phyloP scores from a whole-genome alignment of 2,797 vertebrate genomes.

The Rhodeus uyekii region DNA sequence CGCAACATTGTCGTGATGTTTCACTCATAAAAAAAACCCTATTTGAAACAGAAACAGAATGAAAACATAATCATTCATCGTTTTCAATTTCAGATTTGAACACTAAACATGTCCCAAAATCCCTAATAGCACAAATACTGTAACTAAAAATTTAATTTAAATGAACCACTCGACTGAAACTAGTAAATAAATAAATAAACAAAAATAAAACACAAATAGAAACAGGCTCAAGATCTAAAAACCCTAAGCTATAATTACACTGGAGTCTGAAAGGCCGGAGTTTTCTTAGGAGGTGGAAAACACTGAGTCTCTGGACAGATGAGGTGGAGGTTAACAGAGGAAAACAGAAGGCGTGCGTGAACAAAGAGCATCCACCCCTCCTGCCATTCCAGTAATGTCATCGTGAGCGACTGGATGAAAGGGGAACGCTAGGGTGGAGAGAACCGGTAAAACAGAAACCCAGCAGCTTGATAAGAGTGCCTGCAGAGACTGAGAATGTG shows the following conservation, averaged over 20 bases:
- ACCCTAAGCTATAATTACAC: neutral
- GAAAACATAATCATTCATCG: too few relatives aligned
- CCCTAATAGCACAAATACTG: neutral
- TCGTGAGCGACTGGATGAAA: neutral
- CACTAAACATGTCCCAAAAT: neutral
- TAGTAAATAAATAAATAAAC: neutral
- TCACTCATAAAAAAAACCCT: neutral
- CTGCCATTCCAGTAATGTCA: constrained; percentile 14
- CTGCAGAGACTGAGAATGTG: constrained; percentile 1
- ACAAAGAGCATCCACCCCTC: constrained; percentile 23
- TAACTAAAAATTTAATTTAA: neutral
- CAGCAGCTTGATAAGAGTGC: neutral
- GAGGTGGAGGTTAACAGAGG: neutral
- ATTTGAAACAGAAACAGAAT: too few relatives aligned
- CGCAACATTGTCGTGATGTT: too few relatives aligned
- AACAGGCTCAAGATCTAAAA: neutral
- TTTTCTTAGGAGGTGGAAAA: neutral
- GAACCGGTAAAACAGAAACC: constrained; percentile 69
- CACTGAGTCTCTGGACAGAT: neutral
- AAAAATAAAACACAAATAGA: neutral
- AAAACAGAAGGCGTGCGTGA: neutral
- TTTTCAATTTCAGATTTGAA: neutral
- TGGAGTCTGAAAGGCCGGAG: neutral
- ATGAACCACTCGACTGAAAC: neutral
- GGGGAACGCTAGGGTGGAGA: constrained; percentile 17